These are phyloP conservation scores for Drosophila acutilabella DNA, from an alignment of 2,888 invertebrate genomes.

Conservation along the genomic window DNA sequence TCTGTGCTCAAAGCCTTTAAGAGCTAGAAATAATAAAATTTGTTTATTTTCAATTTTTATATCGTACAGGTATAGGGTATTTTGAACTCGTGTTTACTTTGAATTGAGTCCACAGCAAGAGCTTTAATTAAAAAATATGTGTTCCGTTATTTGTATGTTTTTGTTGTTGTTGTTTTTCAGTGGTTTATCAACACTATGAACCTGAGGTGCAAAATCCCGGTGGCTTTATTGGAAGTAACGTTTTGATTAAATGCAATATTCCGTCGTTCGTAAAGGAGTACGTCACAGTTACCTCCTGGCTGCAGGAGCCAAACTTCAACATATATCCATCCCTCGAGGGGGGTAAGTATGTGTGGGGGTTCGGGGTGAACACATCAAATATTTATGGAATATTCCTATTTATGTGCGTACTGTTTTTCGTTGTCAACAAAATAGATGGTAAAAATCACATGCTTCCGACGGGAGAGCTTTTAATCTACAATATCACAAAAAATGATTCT, in stretches of 20 bases:
- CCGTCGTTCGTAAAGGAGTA: constrained; percentile 87
- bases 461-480: constrained; percentile 87
- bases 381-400: not conserved
- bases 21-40: constrained; percentile 3
- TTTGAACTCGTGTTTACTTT: constrained; percentile 9
- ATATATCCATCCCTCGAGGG: constrained; percentile 87
- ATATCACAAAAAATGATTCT: constrained; percentile 87
- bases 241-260: constrained; percentile 86
- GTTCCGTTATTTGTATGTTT: not conserved
- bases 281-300: constrained; percentile 87
- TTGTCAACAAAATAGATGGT: constrained; percentile 84
- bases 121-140: constrained; percentile 25
- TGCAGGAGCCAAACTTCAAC: constrained; percentile 87
- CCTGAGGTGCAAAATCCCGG: constrained; percentile 87
- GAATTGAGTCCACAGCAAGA: not conserved
- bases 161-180: constrained; percentile 72
- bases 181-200: constrained; percentile 87
- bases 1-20: constrained; percentile 8
- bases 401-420: not conserved
- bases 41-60: constrained; percentile 13
- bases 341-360: constrained; percentile 83
- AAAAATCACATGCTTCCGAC: constrained; percentile 87
- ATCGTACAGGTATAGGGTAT: constrained; percentile 3
- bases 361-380: not conserved
- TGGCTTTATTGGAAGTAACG: constrained; percentile 87